These are phyloP conservation scores for Fragum sueziense DNA, from an alignment of 2,888 invertebrate species.

Conservation along the genomic window DNA sequence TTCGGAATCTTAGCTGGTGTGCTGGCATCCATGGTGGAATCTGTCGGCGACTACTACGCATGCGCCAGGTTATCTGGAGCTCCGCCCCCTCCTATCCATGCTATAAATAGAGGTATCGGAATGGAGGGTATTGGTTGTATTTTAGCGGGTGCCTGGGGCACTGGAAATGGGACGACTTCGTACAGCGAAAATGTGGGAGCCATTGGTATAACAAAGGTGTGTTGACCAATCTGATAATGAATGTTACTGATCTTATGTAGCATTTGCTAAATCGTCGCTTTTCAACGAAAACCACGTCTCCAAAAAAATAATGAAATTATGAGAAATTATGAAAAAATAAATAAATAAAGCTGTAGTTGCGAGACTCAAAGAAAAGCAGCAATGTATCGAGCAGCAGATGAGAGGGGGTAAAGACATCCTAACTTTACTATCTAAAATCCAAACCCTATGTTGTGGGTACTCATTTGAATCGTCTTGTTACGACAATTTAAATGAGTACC, in stretches of 20 bases:
- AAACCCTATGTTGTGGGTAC: too few relatives aligned
- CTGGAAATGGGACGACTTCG: conserved; percentile 93
- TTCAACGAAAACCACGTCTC: too few relatives aligned
- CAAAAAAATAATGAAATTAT: too few relatives aligned
- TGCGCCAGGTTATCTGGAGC: conserved; percentile 85
- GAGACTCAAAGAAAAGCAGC: too few relatives aligned
- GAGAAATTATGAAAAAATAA: too few relatives aligned
- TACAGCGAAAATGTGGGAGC: conserved; percentile 95
- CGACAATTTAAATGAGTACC: too few relatives aligned
- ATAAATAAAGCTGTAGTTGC: too few relatives aligned
- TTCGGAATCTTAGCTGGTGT: conserved; percentile 79
- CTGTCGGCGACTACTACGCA: conserved; percentile 39
- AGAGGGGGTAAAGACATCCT: neutral
- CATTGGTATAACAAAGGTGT: conserved; percentile 92
- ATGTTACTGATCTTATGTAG: too few relatives aligned
- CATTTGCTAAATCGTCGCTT: too few relatives aligned
- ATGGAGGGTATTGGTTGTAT: conserved; percentile 92
- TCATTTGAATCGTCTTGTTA: too few relatives aligned
- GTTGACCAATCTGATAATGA: neutral
- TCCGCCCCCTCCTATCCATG: conserved; percentile 91
- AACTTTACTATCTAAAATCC: too few relatives aligned
- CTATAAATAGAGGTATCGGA: conserved; percentile 91
- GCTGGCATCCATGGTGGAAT: conserved; percentile 72
- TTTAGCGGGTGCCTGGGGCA: conserved; percentile 92
- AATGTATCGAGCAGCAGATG: neutral